A percentile compares a stretch with the other conserved stretches of the same genome.
These are phyloP conservation scores for Timandra comae DNA, from an alignment of 2,888 invertebrate genomes.

Conservation along the genomic window DNA sequence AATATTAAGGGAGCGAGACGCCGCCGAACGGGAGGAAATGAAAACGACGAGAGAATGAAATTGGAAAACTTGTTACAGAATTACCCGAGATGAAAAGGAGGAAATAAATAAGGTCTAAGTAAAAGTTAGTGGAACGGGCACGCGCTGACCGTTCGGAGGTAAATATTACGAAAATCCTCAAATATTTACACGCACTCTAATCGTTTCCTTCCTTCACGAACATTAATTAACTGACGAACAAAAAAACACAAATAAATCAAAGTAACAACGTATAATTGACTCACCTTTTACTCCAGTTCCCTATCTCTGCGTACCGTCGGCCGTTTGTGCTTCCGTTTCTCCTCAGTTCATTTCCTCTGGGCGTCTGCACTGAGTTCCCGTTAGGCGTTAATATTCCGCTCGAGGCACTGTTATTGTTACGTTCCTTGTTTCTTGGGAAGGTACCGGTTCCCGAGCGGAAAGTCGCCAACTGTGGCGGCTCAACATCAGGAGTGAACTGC, in stretches of 20 bases:
- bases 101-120: slow-evolving; percentile 61
- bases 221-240: slow-evolving; percentile 9
- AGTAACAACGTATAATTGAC: slow-evolving; percentile 31
- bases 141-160: slow-evolving; percentile 6
- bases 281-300: slow-evolving; percentile 77
- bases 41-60: slow-evolving; percentile 72
- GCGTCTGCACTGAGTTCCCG: slow-evolving; percentile 67
- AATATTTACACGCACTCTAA: slow-evolving; percentile 12
- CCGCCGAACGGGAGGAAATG: slow-evolving; percentile 66
- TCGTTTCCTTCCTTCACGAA: slow-evolving; percentile 15
- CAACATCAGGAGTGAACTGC: slow-evolving; percentile 61
- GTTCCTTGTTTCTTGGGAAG: slow-evolving; percentile 68
- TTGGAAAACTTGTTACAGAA: slow-evolving; percentile 76
- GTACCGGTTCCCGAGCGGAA: slow-evolving; percentile 72
- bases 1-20: slow-evolving; percentile 61
- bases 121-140: slow-evolving; percentile 52
- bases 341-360: slow-evolving; percentile 73
- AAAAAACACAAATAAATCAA: slow-evolving; percentile 25
- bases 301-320: slow-evolving; percentile 77
- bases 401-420: slow-evolving; percentile 64
- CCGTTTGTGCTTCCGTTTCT: slow-evolving; percentile 72
- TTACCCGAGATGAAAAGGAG: slow-evolving; percentile 61
- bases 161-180: background rate
- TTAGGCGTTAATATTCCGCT: slow-evolving; percentile 74
- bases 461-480: slow-evolving; percentile 63